phyloP scores from a whole-genome alignment of 2,113 vertebrate species.

The Cynoglossus semilaevis region DNA sequence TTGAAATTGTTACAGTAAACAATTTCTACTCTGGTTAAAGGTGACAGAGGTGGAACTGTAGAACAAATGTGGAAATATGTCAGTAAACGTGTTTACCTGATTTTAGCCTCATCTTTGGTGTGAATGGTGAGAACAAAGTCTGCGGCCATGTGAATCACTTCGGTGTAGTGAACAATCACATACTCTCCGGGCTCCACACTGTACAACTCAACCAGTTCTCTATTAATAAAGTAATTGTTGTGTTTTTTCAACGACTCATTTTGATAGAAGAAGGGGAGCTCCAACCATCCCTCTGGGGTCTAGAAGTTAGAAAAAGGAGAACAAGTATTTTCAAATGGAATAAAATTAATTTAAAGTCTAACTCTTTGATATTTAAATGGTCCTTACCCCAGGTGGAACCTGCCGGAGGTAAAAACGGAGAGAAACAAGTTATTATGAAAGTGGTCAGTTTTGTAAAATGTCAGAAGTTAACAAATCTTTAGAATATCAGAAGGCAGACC shows the following conservation, averaged over 20 bases:
- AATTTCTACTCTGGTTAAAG: too few relatives aligned
- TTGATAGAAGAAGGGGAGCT: background rate
- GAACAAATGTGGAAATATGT: background rate
- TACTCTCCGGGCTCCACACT: slow-evolving; percentile 54
- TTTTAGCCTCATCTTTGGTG: slow-evolving; percentile 34
- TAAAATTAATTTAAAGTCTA: background rate
- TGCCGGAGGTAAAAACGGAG: slow-evolving; percentile 24
- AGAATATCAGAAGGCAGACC: slow-evolving; percentile 14
- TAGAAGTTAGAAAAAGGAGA: background rate
- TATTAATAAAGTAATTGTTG: background rate
- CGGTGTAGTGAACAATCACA: slow-evolving; percentile 39
- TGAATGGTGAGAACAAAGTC: slow-evolving; percentile 47
- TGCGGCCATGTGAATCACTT: slow-evolving; percentile 3
- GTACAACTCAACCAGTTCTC: slow-evolving; percentile 24
- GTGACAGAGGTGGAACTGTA: background rate
- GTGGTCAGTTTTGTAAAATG: background rate
- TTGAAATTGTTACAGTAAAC: too few relatives aligned
- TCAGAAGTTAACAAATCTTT: background rate
- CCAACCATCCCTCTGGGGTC: background rate
- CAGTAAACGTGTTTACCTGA: slow-evolving; percentile 12
- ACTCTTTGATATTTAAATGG: background rate
- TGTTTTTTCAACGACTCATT: background rate
- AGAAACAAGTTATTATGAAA: background rate
- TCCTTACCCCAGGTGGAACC: slow-evolving; percentile 50
- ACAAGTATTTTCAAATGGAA: background rate